A percentile compares a stretch with the other conserved stretches of the same genome.
These are phyloP conservation scores for Molossus molossus DNA, from an alignment of 2,797 vertebrate genomes.

Conservation along the genomic window DNA sequence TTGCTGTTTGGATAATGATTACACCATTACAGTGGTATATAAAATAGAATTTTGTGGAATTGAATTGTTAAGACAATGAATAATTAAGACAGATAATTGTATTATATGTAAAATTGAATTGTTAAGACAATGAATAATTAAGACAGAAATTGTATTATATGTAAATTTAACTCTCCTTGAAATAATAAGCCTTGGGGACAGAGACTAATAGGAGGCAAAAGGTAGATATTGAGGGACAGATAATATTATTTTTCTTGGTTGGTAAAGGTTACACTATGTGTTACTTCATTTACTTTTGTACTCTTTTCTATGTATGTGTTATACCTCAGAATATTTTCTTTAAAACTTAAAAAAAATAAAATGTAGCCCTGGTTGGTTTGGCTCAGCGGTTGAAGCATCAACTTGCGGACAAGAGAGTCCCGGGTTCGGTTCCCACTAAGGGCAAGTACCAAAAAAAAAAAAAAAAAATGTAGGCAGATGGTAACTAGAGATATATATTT, in stretches of 20 bases:
- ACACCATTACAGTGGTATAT: neutral
- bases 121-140: neutral
- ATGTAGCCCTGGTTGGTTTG: neutral
- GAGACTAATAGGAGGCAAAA: neutral
- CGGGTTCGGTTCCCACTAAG: no score
- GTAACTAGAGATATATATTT: neutral
- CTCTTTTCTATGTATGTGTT: neutral
- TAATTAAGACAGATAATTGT: neutral
- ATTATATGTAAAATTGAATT: neutral
- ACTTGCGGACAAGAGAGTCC: no score
- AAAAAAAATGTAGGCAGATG: neutral
- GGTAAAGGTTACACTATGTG: neutral
- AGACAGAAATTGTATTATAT: neutral
- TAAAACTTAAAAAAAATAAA: neutral
- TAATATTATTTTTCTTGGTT: neutral
- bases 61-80: neutral
- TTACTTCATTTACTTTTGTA: neutral
- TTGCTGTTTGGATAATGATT: neutral
- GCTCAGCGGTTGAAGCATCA: no score
- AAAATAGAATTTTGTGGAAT: neutral
- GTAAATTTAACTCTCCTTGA: neutral
- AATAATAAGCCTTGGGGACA: neutral
- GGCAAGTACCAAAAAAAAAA: no score
- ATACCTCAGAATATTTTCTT: neutral
- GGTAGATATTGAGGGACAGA: neutral